phyloP scores from a whole-genome alignment of 2,797 vertebrate genomes.

The Apogon hyalosoma region DNA sequence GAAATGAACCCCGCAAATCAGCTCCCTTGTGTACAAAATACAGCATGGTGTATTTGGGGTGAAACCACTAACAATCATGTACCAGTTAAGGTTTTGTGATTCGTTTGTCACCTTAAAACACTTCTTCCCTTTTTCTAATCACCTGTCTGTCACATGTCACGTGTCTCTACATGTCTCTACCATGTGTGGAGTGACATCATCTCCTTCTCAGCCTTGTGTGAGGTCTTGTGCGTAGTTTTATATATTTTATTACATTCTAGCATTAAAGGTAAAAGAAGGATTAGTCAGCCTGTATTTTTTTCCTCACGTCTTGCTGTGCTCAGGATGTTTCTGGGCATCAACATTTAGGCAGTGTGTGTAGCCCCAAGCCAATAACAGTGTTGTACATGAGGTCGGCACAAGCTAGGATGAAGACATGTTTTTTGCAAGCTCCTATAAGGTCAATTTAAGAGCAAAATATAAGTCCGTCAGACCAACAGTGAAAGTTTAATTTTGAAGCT shows the following conservation, averaged over 20 bases:
- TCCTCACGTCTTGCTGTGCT: too few species aligned
- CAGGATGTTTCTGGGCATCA: too few species aligned
- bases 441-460: too few species aligned
- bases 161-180: background rate
- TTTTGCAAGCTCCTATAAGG: too few species aligned
- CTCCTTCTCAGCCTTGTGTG: constrained; percentile 4
- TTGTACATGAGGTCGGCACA: too few species aligned
- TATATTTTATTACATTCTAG: constrained; percentile 41
- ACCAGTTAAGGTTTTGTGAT: constrained; percentile 12
- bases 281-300: too few species aligned
- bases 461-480: too few species aligned
- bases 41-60: constrained; percentile 8
- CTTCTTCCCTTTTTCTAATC: background rate
- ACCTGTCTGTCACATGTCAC: constrained; percentile 2
- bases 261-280: constrained; percentile 2
- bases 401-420: too few species aligned
- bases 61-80: constrained; percentile 21
- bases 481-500: too few species aligned
- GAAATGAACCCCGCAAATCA: constrained; percentile 48
- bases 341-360: too few species aligned
- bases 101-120: constrained; percentile 8
- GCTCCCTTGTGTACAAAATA: constrained; percentile 22
- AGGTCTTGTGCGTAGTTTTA: constrained; percentile 26
- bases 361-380: too few species aligned
- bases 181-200: constrained; percentile 40